Base-by-base conservation (phyloP, 92 coral and sea anemone species). In the Actinernus sp. region DNA sequence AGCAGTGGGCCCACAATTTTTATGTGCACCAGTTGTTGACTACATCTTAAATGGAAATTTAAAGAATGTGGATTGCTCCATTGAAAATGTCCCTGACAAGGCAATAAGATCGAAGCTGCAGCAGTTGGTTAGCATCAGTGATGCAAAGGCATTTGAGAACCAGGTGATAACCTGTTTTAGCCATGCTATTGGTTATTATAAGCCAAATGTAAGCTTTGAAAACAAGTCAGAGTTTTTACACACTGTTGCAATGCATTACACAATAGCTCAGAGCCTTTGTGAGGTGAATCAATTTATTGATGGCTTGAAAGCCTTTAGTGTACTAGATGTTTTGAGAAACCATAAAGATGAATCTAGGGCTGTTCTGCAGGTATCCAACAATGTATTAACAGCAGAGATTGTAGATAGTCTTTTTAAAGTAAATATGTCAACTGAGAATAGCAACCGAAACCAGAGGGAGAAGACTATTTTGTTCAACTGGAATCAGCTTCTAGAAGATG, bases 1-100 rank as follows among this genome's bases (percentile, higher is more conserved):
- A 27, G 68, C 81, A 68, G 65, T 73, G 66, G 91, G 86, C 26
- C 91, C 84, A 19, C 73, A 64, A 60, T 85, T 73, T 64, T 85
- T 85, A 50, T 37, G 80, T 55, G 41, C 73, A 37, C 79, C 74
- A 28, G 81, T 81, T 58, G 74, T 73, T 33, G 87, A 81, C 54
- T 81, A 70, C 59, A 55, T 80, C 48, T 61, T 80, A 40, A 33
- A 55, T 55, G 68, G 62, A 44, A 53, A 72, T 61, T 46, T 73
- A 41, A 63, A 80, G 32, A 24, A 53, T 51, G 62, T 58, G 33
- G 58, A 67, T 23, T 34, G 71, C 34, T 57, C 76, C 47, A 27
- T 67, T 58, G 77, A 77, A 18, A 67, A 63, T 53, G 49, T 77
- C 39, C 84, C 84, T 43, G 56, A 33, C 21, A 66, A 59, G 47